Percentiles rank a stretch among this genome's conserved stretches.
phyloP scores from a whole-genome alignment of 1,140 invertebrate species.

The Archegozetes longisetosus region DNA sequence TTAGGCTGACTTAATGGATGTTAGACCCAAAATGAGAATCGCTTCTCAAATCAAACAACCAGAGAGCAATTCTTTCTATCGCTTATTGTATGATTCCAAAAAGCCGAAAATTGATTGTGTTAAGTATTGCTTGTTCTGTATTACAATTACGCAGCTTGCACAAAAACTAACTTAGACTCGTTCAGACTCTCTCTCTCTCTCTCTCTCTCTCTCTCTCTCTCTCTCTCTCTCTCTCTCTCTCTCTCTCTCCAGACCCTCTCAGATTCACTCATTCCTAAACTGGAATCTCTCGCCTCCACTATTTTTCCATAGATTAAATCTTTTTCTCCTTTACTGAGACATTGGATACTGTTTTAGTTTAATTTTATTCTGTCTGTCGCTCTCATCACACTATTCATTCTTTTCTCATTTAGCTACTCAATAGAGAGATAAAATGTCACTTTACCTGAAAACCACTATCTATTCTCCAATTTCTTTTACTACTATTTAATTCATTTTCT shows the following conservation, averaged over 20 bases:
- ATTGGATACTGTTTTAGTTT: not conserved
- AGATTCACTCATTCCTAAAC: too few relatives aligned
- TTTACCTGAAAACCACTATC: not conserved
- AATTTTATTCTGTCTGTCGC: too few relatives aligned
- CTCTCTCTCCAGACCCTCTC: too few relatives aligned
- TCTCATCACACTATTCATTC: too few relatives aligned
- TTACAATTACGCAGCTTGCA: not conserved
- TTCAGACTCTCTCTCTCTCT: too few relatives aligned
- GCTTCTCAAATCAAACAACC: not conserved
- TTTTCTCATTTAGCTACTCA: not conserved
- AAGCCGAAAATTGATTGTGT: not conserved
- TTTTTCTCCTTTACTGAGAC: not conserved
- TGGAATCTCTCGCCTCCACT: not conserved
- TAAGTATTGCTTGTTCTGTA: not conserved
- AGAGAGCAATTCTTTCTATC: not conserved
- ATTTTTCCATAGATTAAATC: not conserved
- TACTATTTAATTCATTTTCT: too few relatives aligned
- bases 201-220: too few relatives aligned
- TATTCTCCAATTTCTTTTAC: too few relatives aligned
- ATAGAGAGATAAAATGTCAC: not conserved
- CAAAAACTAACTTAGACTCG: too few relatives aligned
- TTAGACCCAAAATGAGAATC: not conserved
- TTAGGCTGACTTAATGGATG: too few relatives aligned
- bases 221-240: too few relatives aligned
- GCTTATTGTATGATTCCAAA: not conserved